Base-by-base conservation (phyloP, 2,888 invertebrate genomes). In the Melanophora roralis region DNA sequence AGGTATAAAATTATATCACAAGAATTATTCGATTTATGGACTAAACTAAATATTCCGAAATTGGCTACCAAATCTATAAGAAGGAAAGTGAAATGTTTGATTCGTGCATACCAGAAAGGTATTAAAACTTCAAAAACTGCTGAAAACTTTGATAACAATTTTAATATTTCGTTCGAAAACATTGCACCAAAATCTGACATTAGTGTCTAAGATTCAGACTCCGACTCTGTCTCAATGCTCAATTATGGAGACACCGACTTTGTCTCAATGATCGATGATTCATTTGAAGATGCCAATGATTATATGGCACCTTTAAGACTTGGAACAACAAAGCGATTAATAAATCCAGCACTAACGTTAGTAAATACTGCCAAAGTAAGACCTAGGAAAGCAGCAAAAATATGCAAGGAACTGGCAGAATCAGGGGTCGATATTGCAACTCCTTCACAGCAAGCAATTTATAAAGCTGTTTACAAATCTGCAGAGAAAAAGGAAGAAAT, bases 231-330 rank as follows among this genome's bases (percentile, higher is more conserved):
- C n/a, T n/a, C 6, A 34, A 5, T 34, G n/a, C n/a, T n/a, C n/a
- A n/a, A n/a, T n/a, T n/a, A n/a, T n/a, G n/a, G n/a, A n/a, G n/a
- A n/a, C n/a, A n/a, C 34, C 34, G 34, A 34, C 34, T 34, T 8
- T 34, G 34, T 34, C 5, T 34, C 34, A 34, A 34, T 34, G 34
- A 5, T 34, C 34, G 8, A 34, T 34, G 34, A 34, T 34, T 34
- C 34, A 34, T 34, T 34, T 34, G 34, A 34, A 34, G 34, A 34
- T 34, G 34, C 5, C 8, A 34, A 47, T 11, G 47, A 47, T 47
- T 47, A 47, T 19, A 47, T 47, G 47, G 8, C 47, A 19, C 47
- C 47, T 47, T 47, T 47, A 47, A 47, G 47, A 47, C 47, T 47
- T 47, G 47, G 19, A 47, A 47, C 11, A 47, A 47, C 21, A 47